Base-by-base conservation (phyloP, 2,888 invertebrate species). In the Sinopyrophorus schimmeli region DNA sequence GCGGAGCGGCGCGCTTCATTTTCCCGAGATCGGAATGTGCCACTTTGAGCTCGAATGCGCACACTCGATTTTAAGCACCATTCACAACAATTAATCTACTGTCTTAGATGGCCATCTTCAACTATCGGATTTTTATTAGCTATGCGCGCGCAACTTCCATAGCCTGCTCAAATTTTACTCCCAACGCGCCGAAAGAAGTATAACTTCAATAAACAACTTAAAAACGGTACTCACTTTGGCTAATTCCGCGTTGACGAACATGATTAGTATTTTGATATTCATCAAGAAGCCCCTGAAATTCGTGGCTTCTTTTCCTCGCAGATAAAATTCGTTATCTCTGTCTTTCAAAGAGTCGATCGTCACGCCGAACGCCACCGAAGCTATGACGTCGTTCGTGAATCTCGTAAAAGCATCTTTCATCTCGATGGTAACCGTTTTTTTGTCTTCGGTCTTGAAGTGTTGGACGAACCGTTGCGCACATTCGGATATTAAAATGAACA, bases 341-440 rank as follows among this genome's bases (percentile, higher is more conserved):
- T 80, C 72, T 1, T 64, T 61, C 9, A 76, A 71, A 0, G 81
- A 80, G 56, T 81, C 73, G 1, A 79, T 74, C 51, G 76, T 72
- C 1, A 77, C 54, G 0, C 78, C 78, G 49, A 77, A 78, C 1
- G 75, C 77, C 16, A 74, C 71, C 0, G 75, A 69, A 0, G 77
- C 77, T 38, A 78, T 77, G 2, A 77, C 75, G 55, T 78, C 77
- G 44, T 74, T 77, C 1, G 76, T 67, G 47, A 70, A 77, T 6
- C 76, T 68, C 1, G 72, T 70, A 1, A 72, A 71, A 3, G 74
- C 50, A 39, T 78, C 77, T 49, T 73, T 76, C 39, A 70, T 63
- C 18, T 77, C 76, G 1, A 75, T 12, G 4, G 34, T 49, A 3
- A 49, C 21, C 2, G 42, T 14, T 31, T 53, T 23, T 18, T 37